Evolutionary conservation across 2,888 invertebrate species (phyloP).

Genomic region (Oligia latruncula): DNA sequence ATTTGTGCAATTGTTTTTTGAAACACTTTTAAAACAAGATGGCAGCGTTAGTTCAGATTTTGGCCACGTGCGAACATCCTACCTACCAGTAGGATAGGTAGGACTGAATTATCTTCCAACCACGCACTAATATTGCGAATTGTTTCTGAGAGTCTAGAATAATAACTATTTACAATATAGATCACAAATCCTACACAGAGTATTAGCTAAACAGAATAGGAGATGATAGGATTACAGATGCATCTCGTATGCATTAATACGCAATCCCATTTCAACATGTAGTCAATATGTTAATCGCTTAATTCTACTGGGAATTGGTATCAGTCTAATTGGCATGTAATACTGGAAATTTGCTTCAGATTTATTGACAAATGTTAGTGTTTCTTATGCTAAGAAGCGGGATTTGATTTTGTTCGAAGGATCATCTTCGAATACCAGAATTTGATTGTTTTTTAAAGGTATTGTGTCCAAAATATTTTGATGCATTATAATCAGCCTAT

Average conservation of each 20-base stretch:
- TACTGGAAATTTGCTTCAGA: not conserved
- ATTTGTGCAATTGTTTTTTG: not conserved
- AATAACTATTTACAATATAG: not conserved
- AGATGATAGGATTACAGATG: conserved; percentile 35
- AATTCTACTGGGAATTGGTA: conserved; percentile 19
- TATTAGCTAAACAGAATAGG: conserved; percentile 3
- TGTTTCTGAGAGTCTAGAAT: no score
- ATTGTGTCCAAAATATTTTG: not conserved
- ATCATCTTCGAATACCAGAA: not conserved
- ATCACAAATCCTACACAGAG: conserved; percentile 4
- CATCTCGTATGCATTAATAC: conserved; percentile 35
- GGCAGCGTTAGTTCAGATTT: not conserved
- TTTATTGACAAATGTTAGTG: not conserved
- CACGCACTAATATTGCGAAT: not conserved
- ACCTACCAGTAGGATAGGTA: no score
- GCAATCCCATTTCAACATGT: conserved; percentile 27
- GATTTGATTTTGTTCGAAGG: not conserved
- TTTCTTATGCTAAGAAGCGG: no score
- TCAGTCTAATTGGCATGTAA: conserved; percentile 9
- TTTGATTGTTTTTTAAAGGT: not conserved
- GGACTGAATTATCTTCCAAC: not conserved
- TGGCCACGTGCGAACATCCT: not conserved
- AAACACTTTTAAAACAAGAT: not conserved
- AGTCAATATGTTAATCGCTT: conserved; percentile 49
- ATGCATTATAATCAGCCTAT: not conserved